A percentile compares a stretch with the other conserved stretches of the same genome.
Conservation (phyloP, 2,888 invertebrate genomes). For the Monoplex corrugatus region DNA sequence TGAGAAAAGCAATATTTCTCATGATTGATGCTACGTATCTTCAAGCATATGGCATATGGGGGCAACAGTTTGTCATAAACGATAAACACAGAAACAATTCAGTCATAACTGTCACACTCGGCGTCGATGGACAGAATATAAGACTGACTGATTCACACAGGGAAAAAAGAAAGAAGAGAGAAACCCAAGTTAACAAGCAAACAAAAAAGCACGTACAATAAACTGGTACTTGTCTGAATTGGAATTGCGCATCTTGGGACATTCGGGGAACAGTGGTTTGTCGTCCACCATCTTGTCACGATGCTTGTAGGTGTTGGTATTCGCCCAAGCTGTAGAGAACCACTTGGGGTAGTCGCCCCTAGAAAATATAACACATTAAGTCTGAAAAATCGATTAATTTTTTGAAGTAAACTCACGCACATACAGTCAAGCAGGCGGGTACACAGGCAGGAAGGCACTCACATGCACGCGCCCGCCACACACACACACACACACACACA, state of each 20-base stretch:
- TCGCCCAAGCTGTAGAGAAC: background rate
- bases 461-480: background rate
- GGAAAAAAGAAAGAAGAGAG: background rate
- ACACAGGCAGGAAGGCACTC: too few species aligned
- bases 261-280: background rate
- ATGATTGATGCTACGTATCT: too few species aligned
- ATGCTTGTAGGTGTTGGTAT: background rate
- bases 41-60: too few species aligned
- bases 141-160: background rate
- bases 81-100: too few species aligned
- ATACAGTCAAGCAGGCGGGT: background rate
- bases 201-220: background rate
- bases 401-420: background rate
- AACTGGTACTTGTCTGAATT: background rate
- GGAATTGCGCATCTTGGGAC: background rate
- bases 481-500: too few species aligned
- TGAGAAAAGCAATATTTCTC: too few species aligned
- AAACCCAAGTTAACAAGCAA: background rate
- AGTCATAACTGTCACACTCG: too few species aligned
- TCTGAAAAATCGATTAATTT: background rate
- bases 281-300: background rate
- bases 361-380: background rate
- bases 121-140: too few species aligned
- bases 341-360: slow-evolving; percentile 20
- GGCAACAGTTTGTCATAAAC: too few species aligned